phyloP scores from a whole-genome alignment of 2,113 vertebrate genomes.

The Phylloscopus trochiloides region DNA sequence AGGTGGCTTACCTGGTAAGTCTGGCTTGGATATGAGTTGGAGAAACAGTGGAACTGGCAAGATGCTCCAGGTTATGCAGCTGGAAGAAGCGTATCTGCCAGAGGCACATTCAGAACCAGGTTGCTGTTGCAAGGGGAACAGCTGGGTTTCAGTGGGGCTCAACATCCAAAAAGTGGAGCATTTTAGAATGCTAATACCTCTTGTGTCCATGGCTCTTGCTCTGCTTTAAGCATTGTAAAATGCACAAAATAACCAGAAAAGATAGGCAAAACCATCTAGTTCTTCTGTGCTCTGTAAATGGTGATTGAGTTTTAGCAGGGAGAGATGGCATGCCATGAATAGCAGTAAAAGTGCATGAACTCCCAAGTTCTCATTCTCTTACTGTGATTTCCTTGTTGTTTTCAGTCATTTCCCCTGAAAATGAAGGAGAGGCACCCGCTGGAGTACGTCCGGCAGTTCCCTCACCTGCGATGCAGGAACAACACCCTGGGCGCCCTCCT shows the following conservation, averaged over 20 bases:
- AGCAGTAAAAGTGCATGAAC: neutral
- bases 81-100: neutral
- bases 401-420: conserved; percentile 89
- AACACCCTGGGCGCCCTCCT: conserved; percentile 83
- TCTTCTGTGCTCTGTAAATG: neutral
- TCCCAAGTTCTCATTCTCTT: neutral
- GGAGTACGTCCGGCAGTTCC: conserved; percentile 87
- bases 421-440: conserved; percentile 82
- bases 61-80: neutral
- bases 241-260: neutral
- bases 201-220: neutral
- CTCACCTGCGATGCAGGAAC: conserved; percentile 88
- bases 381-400: neutral
- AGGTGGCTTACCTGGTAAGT: neutral
- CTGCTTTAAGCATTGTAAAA: neutral
- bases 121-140: neutral
- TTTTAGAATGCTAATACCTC: neutral
- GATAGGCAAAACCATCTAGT: neutral
- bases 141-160: neutral
- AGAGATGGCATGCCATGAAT: neutral
- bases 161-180: neutral
- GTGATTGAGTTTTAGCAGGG: neutral
- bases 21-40: neutral
- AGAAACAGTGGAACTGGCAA: neutral
- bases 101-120: accelerated